Conservation (phyloP, 2,888 invertebrate genomes). For the Aspidapion aeneum region DNA sequence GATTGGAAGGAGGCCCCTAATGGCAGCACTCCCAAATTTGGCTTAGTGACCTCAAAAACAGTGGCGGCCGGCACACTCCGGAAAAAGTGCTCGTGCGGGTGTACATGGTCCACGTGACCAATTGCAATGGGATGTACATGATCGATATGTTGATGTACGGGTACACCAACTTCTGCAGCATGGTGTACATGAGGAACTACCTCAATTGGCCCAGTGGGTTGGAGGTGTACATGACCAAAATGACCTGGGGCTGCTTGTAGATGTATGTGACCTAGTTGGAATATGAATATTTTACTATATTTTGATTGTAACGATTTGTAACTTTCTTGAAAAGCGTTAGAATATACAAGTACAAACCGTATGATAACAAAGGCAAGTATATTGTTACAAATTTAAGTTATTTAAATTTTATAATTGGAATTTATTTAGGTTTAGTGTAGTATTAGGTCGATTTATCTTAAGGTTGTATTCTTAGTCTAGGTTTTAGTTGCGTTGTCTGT, state of each 20-base stretch:
- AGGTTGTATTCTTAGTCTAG: too few relatives aligned
- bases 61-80: slow-evolving; percentile 28
- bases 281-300: too few relatives aligned
- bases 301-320: too few relatives aligned
- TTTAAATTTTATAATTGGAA: too few relatives aligned
- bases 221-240: slow-evolving; percentile 16
- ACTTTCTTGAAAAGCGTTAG: too few relatives aligned
- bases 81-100: slow-evolving; percentile 17
- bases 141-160: slow-evolving; percentile 14
- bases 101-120: slow-evolving; percentile 23
- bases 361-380: too few relatives aligned
- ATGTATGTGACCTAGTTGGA: background rate
- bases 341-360: too few relatives aligned
- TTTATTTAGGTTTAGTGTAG: too few relatives aligned
- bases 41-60: slow-evolving; percentile 38
- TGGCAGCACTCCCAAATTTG: slow-evolving; percentile 38
- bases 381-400: too few relatives aligned
- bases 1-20: slow-evolving; percentile 35
- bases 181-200: slow-evolving; percentile 21
- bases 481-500: too few relatives aligned
- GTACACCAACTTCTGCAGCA: slow-evolving; percentile 18
- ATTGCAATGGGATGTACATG: slow-evolving; percentile 25
- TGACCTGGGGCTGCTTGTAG: slow-evolving; percentile 8
- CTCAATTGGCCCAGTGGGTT: slow-evolving; percentile 16
- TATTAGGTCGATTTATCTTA: too few relatives aligned